Conservation (phyloP, 1,140 invertebrate species). For the Brachionus angularis region DNA sequence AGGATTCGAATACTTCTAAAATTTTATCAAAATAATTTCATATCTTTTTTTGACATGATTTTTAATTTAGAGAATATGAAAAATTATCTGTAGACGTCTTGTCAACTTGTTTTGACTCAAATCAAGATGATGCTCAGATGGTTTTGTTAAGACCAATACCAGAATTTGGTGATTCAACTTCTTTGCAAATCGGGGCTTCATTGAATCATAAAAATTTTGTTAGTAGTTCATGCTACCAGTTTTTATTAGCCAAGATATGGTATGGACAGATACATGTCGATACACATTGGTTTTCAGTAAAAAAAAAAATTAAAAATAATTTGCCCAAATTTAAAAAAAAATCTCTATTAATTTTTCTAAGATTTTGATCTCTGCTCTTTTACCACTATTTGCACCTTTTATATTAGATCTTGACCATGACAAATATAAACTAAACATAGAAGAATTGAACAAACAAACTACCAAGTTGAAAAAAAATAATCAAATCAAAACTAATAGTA, state of each 20-base stretch:
- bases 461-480: neutral
- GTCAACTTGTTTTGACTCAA: neutral
- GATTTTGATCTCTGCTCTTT: neutral
- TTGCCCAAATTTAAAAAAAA: neutral
- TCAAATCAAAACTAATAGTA: neutral
- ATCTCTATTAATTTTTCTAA: neutral
- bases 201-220: constrained; percentile 29
- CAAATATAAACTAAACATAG: constrained; percentile 15
- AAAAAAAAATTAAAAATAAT: too few species aligned
- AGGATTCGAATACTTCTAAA: too few species aligned
- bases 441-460: neutral
- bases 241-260: constrained; percentile 19
- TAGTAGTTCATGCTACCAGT: constrained; percentile 10
- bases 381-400: constrained; percentile 18
- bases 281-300: neutral
- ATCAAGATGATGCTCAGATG: constrained; percentile 10
- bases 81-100: constrained; percentile 17
- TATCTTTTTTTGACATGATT: too few species aligned
- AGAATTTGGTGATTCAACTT: constrained; percentile 13
- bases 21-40: too few species aligned
- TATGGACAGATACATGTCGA: constrained; percentile 22
- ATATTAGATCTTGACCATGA: constrained; percentile 9
- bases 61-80: constrained; percentile 31
- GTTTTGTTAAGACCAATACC: constrained; percentile 11
- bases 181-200: neutral